Conservation (phyloP, 2,113 vertebrate species). For the Scatophagus argus region DNA sequence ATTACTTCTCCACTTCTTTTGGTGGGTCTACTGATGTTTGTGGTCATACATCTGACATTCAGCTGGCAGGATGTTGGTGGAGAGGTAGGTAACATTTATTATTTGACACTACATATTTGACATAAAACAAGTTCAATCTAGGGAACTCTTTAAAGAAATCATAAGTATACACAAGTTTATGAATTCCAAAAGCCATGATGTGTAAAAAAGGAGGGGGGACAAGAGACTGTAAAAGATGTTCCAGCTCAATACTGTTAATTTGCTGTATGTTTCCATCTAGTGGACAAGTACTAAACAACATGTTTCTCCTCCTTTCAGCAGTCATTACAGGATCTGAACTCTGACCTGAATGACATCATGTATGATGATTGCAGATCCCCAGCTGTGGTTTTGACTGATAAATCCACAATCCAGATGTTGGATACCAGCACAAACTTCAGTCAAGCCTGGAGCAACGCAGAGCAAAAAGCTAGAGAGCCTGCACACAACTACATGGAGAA, state of each 20-base stretch:
- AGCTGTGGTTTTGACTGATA: slow-evolving; percentile 24
- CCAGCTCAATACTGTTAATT: neutral
- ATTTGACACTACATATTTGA: neutral
- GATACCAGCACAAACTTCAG: slow-evolving; percentile 7
- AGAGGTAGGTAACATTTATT: slow-evolving; percentile 23
- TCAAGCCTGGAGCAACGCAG: slow-evolving; percentile 31
- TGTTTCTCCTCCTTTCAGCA: slow-evolving; percentile 4
- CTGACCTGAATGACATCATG: neutral
- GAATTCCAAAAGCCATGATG: neutral
- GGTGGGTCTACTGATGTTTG: slow-evolving; percentile 15
- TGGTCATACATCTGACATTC: slow-evolving; percentile 13
- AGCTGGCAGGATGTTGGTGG: slow-evolving; percentile 2
- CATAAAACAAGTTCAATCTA: neutral
- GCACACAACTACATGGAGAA: slow-evolving; percentile 44
- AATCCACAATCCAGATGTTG: slow-evolving; percentile 1
- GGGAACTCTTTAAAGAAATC: neutral
- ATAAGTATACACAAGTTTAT: neutral
- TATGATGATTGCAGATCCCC: slow-evolving; percentile 25
- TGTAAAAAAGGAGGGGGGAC: neutral
- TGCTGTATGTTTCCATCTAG: slow-evolving; percentile 17
- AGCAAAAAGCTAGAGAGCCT: slow-evolving; percentile 20
- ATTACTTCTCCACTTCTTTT: slow-evolving; percentile 28
- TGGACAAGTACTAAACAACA: slow-evolving; percentile 14
- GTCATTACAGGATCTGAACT: neutral
- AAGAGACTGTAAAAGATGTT: neutral